Evolutionary conservation across 2,797 vertebrate genomes (phyloP).

Genomic region (Enteromius anoplus): DNA sequence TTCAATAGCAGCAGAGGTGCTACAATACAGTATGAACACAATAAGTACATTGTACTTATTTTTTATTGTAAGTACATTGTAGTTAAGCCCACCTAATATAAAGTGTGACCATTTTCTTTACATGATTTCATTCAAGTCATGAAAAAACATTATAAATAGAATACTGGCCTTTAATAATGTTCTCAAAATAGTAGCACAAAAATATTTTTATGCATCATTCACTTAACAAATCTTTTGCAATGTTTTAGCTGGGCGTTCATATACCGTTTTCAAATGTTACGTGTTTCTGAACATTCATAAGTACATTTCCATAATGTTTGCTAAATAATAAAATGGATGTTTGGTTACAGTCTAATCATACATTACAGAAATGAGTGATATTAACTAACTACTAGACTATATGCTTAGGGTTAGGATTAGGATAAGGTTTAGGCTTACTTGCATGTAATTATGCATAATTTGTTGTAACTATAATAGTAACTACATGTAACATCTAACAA

Average conservation of each 20-base stretch:
- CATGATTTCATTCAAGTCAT: too few species aligned
- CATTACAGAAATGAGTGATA: too few species aligned
- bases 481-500: background rate
- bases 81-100: too few species aligned
- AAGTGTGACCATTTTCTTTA: too few species aligned
- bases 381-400: too few species aligned
- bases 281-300: background rate
- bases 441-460: background rate
- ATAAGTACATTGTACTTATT: too few species aligned
- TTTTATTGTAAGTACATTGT: too few species aligned
- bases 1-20: too few species aligned
- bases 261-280: background rate
- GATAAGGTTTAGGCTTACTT: background rate
- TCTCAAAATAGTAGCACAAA: background rate
- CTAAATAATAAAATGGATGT: background rate
- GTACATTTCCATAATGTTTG: background rate
- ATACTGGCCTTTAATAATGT: background rate
- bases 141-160: too few species aligned
- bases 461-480: background rate
- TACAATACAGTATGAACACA: too few species aligned
- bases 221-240: background rate
- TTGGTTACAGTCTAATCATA: background rate
- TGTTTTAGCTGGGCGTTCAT: background rate
- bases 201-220: background rate
- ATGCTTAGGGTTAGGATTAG: too few species aligned